Evolutionary conservation across 2,888 invertebrate species (phyloP).

Genomic region (Pyrrhia umbra): DNA sequence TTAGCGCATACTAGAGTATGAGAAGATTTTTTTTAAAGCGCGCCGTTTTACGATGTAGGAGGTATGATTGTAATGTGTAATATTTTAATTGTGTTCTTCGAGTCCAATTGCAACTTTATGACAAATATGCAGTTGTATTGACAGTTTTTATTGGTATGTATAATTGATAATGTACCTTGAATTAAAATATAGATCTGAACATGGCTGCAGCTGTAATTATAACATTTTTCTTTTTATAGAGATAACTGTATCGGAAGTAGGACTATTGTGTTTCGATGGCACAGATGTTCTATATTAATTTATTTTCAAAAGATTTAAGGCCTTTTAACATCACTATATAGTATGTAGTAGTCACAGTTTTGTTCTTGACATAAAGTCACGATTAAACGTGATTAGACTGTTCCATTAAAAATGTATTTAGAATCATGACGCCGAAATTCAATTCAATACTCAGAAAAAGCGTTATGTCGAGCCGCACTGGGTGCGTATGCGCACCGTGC

Average conservation of each 20-base stretch:
- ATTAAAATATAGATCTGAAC: slow-evolving; percentile 48
- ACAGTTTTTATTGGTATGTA: slow-evolving; percentile 50
- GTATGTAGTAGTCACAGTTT: too few relatives aligned
- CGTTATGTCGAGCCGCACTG: slow-evolving; percentile 28
- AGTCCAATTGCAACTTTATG: slow-evolving; percentile 50
- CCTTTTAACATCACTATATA: too few relatives aligned
- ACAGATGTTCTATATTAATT: slow-evolving; percentile 7
- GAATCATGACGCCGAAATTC: slow-evolving; percentile 29
- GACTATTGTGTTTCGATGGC: slow-evolving; percentile 15
- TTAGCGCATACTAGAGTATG: slow-evolving; percentile 59
- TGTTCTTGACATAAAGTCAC: too few relatives aligned
- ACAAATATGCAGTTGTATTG: slow-evolving; percentile 46
- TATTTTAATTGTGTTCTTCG: slow-evolving; percentile 67
- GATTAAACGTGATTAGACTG: slow-evolving; percentile 36
- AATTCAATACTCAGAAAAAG: slow-evolving; percentile 45
- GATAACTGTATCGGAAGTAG: slow-evolving; percentile 22
- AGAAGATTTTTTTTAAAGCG: slow-evolving; percentile 64
- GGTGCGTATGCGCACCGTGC: slow-evolving; percentile 62
- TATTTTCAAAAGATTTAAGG: not conserved
- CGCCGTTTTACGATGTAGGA: slow-evolving; percentile 58
- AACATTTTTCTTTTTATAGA: slow-evolving; percentile 37
- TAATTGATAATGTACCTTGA: slow-evolving; percentile 50
- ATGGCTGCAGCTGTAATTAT: slow-evolving; percentile 34
- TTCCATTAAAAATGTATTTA: slow-evolving; percentile 29
- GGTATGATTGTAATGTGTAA: slow-evolving; percentile 66